A percentile compares a stretch with the other conserved stretches of the same genome.
These are phyloP conservation scores for Prorops nasuta DNA, from an alignment of 1,140 invertebrate species.

Conservation along the genomic window DNA sequence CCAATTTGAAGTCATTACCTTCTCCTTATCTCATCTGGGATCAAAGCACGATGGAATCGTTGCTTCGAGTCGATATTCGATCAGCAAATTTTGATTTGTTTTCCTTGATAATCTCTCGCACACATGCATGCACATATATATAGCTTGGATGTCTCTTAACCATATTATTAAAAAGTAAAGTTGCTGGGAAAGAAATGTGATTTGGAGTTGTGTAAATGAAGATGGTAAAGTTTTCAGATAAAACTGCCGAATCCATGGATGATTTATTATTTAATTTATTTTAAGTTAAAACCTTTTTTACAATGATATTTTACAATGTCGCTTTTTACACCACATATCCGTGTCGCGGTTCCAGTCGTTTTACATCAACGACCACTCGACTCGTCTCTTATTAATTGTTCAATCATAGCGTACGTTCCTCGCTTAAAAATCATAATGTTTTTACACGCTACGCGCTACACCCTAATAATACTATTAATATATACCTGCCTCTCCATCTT, in stretches of 20 bases:
- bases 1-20: too few relatives aligned
- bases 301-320: constrained; percentile 57
- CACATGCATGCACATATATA: too few relatives aligned
- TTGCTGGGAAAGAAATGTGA: too few relatives aligned
- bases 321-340: constrained; percentile 47
- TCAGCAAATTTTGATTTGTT: too few relatives aligned
- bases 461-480: constrained; percentile 56
- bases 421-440: constrained; percentile 36
- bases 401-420: not conserved
- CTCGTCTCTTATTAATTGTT: not conserved
- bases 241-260: constrained; percentile 35
- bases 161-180: too few relatives aligned
- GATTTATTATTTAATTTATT: constrained; percentile 58
- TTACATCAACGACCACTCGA: not conserved
- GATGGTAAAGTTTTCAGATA: too few relatives aligned
- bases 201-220: too few relatives aligned
- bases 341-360: constrained; percentile 12
- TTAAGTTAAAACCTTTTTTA: constrained; percentile 58
- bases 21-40: too few relatives aligned
- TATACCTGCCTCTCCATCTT: constrained; percentile 29
- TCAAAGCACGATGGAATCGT: too few relatives aligned
- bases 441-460: constrained; percentile 53
- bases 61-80: too few relatives aligned
- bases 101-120: too few relatives aligned
- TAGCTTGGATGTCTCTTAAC: too few relatives aligned